Evolutionary conservation across 1,140 invertebrate species (phyloP).

Genomic region (Tetraneura akinire): DNA sequence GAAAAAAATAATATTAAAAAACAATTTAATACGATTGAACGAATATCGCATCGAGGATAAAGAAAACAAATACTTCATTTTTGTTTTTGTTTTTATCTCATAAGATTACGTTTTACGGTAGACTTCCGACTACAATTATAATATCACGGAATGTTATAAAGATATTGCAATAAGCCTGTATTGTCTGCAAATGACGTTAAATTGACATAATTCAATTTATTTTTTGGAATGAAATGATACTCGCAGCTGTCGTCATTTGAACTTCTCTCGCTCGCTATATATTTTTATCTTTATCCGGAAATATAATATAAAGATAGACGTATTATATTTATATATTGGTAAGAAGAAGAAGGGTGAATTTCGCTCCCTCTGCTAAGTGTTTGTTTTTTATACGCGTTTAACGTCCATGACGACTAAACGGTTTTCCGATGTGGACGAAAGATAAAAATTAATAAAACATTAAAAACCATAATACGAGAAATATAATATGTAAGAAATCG

Average conservation of each 20-base stretch:
- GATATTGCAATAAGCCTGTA: conserved; percentile 35
- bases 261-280: not conserved
- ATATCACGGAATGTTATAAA: conserved; percentile 10
- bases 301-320: not conserved
- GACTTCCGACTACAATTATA: conserved; percentile 8
- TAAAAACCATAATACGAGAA: no score
- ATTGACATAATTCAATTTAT: conserved; percentile 50
- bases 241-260: conserved; percentile 30
- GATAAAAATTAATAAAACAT: conserved; percentile 44
- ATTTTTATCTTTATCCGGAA: not conserved
- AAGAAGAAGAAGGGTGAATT: not conserved
- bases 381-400: conserved; percentile 6
- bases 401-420: conserved; percentile 24
- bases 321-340: no score
- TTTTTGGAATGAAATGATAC: conserved; percentile 40
- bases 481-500: no score
- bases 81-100: conserved; percentile 23
- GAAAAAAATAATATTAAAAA: conserved; percentile 4
- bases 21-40: not conserved
- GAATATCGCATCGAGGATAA: not conserved
- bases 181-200: conserved; percentile 49
- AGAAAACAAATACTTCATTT: conserved; percentile 20
- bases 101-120: conserved; percentile 37
- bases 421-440: conserved; percentile 24
- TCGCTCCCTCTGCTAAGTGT: not conserved